Percentiles rank a stretch among this genome's conserved stretches.
phyloP scores from a whole-genome alignment of 2,888 invertebrate genomes.

The Cephus pygmeus region DNA sequence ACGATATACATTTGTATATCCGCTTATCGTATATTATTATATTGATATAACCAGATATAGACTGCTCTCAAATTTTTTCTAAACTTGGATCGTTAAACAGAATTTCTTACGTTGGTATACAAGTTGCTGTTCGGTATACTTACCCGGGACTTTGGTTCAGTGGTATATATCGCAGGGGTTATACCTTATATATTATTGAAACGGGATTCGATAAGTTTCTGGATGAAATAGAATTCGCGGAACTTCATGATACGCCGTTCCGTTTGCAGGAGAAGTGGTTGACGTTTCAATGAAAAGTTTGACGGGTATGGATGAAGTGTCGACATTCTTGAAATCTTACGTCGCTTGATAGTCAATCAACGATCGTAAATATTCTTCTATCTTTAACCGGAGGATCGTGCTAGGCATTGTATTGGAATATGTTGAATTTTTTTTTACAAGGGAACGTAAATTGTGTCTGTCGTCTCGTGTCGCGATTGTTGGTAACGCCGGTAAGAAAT shows the following conservation, averaged over 20 bases:
- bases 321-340: background rate
- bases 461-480: background rate
- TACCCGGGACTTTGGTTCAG: background rate
- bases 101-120: background rate
- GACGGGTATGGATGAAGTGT: background rate
- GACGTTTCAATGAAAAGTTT: background rate
- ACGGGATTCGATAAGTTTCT: background rate
- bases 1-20: background rate
- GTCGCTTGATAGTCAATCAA: background rate
- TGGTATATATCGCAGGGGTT: background rate
- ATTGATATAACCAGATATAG: background rate
- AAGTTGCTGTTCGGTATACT: background rate
- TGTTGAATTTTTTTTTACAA: background rate
- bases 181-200: background rate
- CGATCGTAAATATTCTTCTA: background rate
- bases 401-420: no score
- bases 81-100: background rate
- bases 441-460: background rate
- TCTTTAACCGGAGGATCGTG: no score
- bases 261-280: background rate
- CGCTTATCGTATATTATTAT: background rate
- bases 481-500: conserved; percentile 25
- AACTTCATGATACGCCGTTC: background rate
- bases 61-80: background rate
- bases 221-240: background rate